Evolutionary conservation across 1,140 invertebrate species (phyloP).

Genomic region (Phthorimaea operculella): DNA sequence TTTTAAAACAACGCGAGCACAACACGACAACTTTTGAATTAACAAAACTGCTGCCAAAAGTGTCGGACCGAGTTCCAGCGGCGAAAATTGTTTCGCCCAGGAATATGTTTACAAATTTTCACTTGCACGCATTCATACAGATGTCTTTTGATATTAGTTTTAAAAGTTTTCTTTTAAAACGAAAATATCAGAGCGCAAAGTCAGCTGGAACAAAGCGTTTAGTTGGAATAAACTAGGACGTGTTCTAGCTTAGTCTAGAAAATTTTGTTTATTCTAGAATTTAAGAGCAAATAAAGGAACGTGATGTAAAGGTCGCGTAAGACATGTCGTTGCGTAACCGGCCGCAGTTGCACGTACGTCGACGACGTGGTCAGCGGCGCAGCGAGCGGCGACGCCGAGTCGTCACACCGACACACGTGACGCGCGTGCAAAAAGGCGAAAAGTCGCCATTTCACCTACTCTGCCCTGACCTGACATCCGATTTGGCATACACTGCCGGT

Average conservation of each 20-base stretch:
- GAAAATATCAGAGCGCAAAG: background rate
- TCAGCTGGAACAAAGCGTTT: no score
- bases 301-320: conserved; percentile 9
- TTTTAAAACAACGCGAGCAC: conserved; percentile 26
- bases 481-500: no score
- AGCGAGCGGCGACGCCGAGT: conserved; percentile 18
- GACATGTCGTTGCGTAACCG: conserved; percentile 29
- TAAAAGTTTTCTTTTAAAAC: background rate
- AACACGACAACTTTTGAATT: conserved; percentile 28
- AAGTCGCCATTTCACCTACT: no score
- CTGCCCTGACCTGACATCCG: no score
- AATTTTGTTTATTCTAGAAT: no score
- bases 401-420: conserved; percentile 36
- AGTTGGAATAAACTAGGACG: no score
- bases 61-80: background rate
- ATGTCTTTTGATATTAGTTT: background rate
- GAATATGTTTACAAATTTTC: conserved; percentile 1
- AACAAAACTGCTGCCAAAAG: conserved; percentile 32
- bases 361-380: conserved; percentile 20
- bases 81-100: background rate
- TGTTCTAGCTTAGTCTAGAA: no score
- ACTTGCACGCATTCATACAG: background rate
- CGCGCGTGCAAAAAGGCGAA: conserved; percentile 20
- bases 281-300: background rate
- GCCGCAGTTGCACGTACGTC: conserved; percentile 21